phyloP scores from a whole-genome alignment of 2,888 invertebrate genomes.

The Sesamia inferens region DNA sequence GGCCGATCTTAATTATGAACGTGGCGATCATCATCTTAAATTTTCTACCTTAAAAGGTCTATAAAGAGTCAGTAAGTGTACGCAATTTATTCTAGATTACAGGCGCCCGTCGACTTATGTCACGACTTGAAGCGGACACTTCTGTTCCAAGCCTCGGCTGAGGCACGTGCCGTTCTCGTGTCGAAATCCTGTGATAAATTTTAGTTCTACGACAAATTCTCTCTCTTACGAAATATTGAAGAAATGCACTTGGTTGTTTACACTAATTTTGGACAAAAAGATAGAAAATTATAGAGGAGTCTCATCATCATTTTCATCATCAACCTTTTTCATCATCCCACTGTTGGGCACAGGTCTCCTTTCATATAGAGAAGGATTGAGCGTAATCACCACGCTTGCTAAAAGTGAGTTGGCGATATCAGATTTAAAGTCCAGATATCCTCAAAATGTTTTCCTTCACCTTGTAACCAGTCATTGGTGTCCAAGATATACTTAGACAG shows the following conservation, averaged over 20 bases:
- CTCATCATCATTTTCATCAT: too few relatives aligned
- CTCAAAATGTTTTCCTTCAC: too few relatives aligned
- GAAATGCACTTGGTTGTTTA: conserved; percentile 35
- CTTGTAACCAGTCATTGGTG: too few relatives aligned
- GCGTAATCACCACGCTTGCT: too few relatives aligned
- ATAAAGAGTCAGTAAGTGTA: conserved; percentile 88
- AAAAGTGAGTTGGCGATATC: too few relatives aligned
- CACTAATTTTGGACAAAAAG: conserved; percentile 4
- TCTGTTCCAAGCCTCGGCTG: conserved; percentile 76
- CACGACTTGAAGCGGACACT: conserved; percentile 86
- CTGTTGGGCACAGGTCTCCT: too few relatives aligned
- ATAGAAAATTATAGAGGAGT: too few relatives aligned
- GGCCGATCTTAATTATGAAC: conserved; percentile 88
- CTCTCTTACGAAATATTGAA: conserved; percentile 24
- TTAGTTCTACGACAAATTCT: conserved; percentile 42
- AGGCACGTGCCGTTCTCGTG: conserved; percentile 77
- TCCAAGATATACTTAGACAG: too few relatives aligned
- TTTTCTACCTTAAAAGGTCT: conserved; percentile 89
- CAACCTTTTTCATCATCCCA: too few relatives aligned
- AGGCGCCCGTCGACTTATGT: conserved; percentile 82
- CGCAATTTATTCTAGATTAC: conserved; percentile 88
- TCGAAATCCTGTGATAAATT: conserved; percentile 65
- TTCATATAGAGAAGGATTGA: too few relatives aligned
- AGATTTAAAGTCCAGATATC: too few relatives aligned
- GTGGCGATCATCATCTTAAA: conserved; percentile 90